Evolutionary conservation across 2,113 vertebrate genomes (phyloP), one percentile per base, ranked within the genome.

Genomic region (Syngnathus scovelli): DNA sequence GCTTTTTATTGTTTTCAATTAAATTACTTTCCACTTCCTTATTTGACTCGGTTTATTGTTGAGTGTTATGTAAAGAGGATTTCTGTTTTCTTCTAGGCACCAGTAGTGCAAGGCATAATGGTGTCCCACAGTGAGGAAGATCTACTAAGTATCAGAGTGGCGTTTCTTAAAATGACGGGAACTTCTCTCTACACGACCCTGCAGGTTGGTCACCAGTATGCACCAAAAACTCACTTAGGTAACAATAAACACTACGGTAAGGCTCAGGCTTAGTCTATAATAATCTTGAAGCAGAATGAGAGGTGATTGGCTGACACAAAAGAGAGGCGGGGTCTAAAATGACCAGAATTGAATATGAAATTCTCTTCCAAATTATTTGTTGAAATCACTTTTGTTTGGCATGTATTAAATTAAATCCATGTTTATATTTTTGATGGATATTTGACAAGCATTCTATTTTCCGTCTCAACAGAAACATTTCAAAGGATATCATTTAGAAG

Each of bases 111-210:
- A 15, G 80, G 86, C 0, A 70, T 91, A 21, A 79, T 91, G 78
- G 79, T 92, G 75, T 86, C 89, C 64, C 90, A 87, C 79, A 76
- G 83, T 36, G 90, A 92, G 61, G 85, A 89, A n/a, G 89, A 92
- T 72, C 86, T 92, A 36, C 84, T 91, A 59, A 74, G 78, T 15
- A 76, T 92, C 67, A 66, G 90, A 75, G 85, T 60, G 0, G 88
- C 85, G 7, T 91, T 68, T 78, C 73, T 82, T 8, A 86, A 82
- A 65, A 44, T 82, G 23, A 89, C 86, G 0, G 87, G 88, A 44
- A 81, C 62, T 1, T 91, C 90, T 6, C 89, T 92, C 43, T 90
- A 91, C 75, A 84, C 85, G 0, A 27, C 85, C 27, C 80, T 91
- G 52, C 88, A 90, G 87, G 89, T 89, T 9, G 5, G 64, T 61